Conservation (phyloP, 2,797 vertebrate genomes). For the Halcyon badia region DNA sequence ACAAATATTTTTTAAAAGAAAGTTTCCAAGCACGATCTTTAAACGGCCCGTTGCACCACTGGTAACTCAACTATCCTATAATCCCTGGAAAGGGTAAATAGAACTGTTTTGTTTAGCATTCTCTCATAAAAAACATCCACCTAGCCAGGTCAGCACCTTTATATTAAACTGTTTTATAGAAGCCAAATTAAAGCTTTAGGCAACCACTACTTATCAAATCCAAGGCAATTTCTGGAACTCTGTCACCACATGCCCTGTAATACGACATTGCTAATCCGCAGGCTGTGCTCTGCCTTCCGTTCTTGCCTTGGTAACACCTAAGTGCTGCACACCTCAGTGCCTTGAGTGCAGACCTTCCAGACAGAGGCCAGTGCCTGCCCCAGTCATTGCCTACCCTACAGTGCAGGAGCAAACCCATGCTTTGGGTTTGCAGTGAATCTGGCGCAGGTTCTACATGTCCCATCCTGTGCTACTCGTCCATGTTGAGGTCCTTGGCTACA, state of each 20-base stretch:
- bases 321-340: neutral
- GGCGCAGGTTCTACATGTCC: neutral
- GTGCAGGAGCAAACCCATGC: neutral
- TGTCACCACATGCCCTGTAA: neutral
- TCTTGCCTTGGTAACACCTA: neutral
- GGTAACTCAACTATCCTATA: neutral
- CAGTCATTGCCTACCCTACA: neutral
- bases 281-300: neutral
- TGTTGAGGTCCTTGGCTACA: fast-evolving
- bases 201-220: neutral
- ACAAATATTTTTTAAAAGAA: neutral
- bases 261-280: neutral
- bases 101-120: neutral
- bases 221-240: neutral
- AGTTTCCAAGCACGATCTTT: neutral
- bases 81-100: neutral
- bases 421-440: neutral
- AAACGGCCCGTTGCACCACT: neutral
- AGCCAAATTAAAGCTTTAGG: constrained; percentile 1
- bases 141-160: neutral
- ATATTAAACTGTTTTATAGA: neutral
- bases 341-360: neutral
- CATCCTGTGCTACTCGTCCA: neutral
- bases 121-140: neutral
- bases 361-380: neutral